Evolutionary conservation across 1,140 invertebrate genomes (phyloP), one percentile per base, ranked within the genome.

Genomic region (Nilaparvata lugens): DNA sequence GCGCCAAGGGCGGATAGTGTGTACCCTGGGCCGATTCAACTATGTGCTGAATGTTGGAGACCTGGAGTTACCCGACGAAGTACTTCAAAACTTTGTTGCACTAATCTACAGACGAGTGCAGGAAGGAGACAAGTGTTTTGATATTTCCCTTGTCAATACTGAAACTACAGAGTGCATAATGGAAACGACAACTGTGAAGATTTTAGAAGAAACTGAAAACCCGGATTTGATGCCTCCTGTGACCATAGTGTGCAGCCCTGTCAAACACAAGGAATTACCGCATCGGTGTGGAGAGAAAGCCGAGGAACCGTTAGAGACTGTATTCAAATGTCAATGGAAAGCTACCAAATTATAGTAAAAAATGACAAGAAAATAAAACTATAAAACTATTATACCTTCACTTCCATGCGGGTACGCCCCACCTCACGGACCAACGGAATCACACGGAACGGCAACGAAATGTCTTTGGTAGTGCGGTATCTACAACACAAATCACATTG

Each of bases 401-500:
- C 96, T 76, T 99, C 97, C 96, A 99, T 99, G 74, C 98, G 97
- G 61, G 95, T 97, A 61, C 96, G 87, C 0, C 96, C 97, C 18
- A 97, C 95, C 75, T 99, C 97, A 7, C 96, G 82, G 0, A 99
- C 97, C 25, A 99, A 76, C 0, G 97, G 97, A 72, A 99, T 99
- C 28, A 99, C 95, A 54, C 97, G 88, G 83, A 99, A 99, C 66
- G 97, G 97, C 65, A 99, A 78, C 57, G 95, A 98, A 72, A 99
- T 99, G 76, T 99, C 97, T 75, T 99, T 98, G n/a, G 97, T 99
- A 55, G 97, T 99, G 52, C 97, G 90, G 76, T 99, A 99, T 75
- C 91, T 94, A 70, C 55, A 61, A 31, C n/a, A n/a, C n/a, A n/a
- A n/a, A n/a, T n/a, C n/a, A n/a, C n/a, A n/a, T n/a, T 57, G 24